Conservation (phyloP, 2,888 invertebrate genomes). For the Dynastes tityus region DNA sequence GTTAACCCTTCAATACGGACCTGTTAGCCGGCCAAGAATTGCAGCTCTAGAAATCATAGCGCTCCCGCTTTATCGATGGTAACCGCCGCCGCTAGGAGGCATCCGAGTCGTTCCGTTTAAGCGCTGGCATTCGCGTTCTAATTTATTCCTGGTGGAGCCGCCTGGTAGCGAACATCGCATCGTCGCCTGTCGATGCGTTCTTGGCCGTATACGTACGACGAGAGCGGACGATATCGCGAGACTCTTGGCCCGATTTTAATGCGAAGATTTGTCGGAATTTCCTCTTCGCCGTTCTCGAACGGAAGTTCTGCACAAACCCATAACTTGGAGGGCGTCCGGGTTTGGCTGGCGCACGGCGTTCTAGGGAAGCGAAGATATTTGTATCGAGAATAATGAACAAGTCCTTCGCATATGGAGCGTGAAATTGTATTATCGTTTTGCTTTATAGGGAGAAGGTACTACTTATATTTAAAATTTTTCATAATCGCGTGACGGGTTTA, state of each 20-base stretch:
- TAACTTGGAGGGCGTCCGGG: background rate
- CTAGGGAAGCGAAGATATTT: conserved; percentile 29
- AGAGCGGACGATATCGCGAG: background rate
- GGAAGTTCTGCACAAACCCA: conserved; percentile 10
- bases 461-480: conserved; percentile 20
- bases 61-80: background rate
- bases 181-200: background rate
- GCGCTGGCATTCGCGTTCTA: conserved; percentile 2
- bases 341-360: conserved; percentile 4
- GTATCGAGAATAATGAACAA: conserved; percentile 39
- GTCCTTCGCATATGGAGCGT: conserved; percentile 29
- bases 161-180: background rate
- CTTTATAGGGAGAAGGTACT: background rate
- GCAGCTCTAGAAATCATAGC: too few species aligned
- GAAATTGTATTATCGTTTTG: conserved; percentile 37
- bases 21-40: too few species aligned
- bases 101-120: background rate
- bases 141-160: conserved; percentile 19
- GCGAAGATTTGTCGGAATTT: conserved; percentile 43
- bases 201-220: background rate
- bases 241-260: conserved; percentile 22
- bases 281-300: conserved; percentile 8
- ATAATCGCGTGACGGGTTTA: background rate
- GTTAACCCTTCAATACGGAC: too few species aligned
- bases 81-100: conserved; percentile 11